Percentiles rank a stretch among this genome's conserved stretches.
These are phyloP conservation scores for Metaphire vulgaris DNA, from an alignment of 1,140 invertebrate genomes.

Conservation along the genomic window DNA sequence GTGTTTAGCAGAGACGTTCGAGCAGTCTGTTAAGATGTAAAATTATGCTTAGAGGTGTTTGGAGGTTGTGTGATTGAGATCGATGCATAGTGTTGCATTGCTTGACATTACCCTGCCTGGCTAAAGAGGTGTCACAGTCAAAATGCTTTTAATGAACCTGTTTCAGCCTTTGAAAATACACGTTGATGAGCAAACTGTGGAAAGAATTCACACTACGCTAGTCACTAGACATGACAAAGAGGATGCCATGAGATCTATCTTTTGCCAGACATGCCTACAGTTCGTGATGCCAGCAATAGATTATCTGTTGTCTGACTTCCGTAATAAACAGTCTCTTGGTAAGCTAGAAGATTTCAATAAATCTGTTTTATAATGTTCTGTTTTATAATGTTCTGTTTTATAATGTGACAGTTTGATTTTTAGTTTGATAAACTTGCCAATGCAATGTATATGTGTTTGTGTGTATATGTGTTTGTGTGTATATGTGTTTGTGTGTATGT, in stretches of 20 bases:
- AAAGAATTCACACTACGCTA: conserved; percentile 60
- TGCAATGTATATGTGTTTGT: too few relatives aligned
- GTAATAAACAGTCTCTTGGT: conserved; percentile 73
- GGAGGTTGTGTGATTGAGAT: background rate
- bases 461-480: background rate
- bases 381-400: background rate
- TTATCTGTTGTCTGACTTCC: conserved; percentile 79
- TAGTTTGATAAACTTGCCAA: too few relatives aligned
- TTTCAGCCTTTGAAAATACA: conserved; percentile 71
- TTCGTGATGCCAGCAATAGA: conserved; percentile 78
- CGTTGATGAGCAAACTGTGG: conserved; percentile 39
- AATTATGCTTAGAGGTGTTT: background rate
- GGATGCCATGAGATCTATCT: conserved; percentile 76
- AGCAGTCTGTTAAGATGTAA: background rate
- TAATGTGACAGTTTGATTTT: too few relatives aligned
- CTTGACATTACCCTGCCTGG: too few relatives aligned
- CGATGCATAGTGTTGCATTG: background rate
- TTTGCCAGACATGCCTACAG: conserved; percentile 74
- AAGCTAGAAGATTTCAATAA: conserved; percentile 14
- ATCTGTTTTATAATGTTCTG: background rate
- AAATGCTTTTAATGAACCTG: conserved; percentile 10
- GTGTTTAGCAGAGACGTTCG: background rate
- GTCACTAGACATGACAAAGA: conserved; percentile 76
- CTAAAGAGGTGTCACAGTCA: background rate
- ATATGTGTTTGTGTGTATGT: background rate